A percentile compares a stretch with the other conserved stretches of the same genome.
These are phyloP conservation scores for Picathartes gymnocephalus DNA, from an alignment of 2,113 vertebrate genomes.

Conservation along the genomic window DNA sequence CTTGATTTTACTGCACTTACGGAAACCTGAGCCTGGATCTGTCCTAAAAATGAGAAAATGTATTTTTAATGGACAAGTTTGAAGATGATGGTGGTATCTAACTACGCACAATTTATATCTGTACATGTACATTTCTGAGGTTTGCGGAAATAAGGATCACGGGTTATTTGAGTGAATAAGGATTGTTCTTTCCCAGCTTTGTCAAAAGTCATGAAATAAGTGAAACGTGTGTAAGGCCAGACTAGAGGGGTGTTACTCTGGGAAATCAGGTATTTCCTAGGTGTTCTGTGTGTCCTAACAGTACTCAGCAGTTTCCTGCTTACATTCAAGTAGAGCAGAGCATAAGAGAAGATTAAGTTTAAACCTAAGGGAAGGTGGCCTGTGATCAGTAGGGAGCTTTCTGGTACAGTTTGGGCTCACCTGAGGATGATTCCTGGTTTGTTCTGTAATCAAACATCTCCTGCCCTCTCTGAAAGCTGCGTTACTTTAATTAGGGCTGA, in stretches of 20 bases:
- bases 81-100: neutral
- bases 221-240: neutral
- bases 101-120: neutral
- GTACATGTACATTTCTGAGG: neutral
- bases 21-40: neutral
- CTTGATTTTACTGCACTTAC: neutral
- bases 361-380: accelerated
- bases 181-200: neutral
- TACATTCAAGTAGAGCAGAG: accelerated
- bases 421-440: neutral
- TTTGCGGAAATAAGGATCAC: neutral
- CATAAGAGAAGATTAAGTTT: neutral
- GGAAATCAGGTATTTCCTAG: neutral
- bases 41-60: neutral
- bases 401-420: neutral
- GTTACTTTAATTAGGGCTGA: constrained; percentile 81
- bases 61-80: neutral
- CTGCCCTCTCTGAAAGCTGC: constrained; percentile 31
- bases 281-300: neutral
- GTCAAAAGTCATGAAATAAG: neutral
- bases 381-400: neutral
- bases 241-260: neutral
- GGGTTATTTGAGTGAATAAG: neutral
- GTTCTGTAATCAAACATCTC: neutral
- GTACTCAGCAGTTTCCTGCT: neutral